Conservation (phyloP, 2,888 invertebrate species). For the Pandemis corylana region DNA sequence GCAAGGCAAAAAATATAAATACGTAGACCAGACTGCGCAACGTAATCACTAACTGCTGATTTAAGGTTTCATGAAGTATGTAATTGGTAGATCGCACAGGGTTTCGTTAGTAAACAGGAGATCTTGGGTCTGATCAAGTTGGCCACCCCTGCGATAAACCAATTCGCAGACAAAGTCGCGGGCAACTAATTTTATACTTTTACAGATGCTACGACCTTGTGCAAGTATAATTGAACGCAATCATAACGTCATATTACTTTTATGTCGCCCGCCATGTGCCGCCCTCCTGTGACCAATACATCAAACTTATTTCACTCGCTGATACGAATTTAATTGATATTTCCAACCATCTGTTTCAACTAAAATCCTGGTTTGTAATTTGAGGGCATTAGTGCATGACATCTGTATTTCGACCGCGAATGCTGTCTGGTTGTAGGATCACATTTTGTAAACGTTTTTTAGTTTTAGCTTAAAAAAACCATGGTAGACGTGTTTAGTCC, state of each 20-base stretch:
- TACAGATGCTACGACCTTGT: too few relatives aligned
- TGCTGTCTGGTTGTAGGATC: not conserved
- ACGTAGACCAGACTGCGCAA: too few relatives aligned
- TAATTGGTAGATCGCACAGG: too few relatives aligned
- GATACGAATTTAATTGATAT: conserved; percentile 60
- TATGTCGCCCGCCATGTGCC: conserved; percentile 19
- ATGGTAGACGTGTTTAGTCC: too few relatives aligned
- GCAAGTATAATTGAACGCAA: not conserved
- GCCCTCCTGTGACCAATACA: conserved; percentile 42
- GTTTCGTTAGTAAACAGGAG: too few relatives aligned
- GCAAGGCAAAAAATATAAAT: too few relatives aligned
- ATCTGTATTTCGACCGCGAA: conserved; percentile 12
- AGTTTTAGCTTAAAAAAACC: not conserved
- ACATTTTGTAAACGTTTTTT: not conserved
- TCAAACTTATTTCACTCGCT: conserved; percentile 45
- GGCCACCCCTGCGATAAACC: too few relatives aligned
- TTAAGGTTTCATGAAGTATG: too few relatives aligned
- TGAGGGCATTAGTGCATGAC: conserved; percentile 48
- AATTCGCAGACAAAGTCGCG: not conserved
- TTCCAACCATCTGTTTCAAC: conserved; percentile 56
- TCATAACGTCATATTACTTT: conserved; percentile 11
- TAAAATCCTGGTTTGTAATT: conserved; percentile 52
- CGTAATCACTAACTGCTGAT: too few relatives aligned
- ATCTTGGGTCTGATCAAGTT: too few relatives aligned
- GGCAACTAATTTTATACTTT: not conserved